These are phyloP conservation scores for Cephus spinipes DNA, from an alignment of 2,888 invertebrate genomes.

Conservation along the genomic window DNA sequence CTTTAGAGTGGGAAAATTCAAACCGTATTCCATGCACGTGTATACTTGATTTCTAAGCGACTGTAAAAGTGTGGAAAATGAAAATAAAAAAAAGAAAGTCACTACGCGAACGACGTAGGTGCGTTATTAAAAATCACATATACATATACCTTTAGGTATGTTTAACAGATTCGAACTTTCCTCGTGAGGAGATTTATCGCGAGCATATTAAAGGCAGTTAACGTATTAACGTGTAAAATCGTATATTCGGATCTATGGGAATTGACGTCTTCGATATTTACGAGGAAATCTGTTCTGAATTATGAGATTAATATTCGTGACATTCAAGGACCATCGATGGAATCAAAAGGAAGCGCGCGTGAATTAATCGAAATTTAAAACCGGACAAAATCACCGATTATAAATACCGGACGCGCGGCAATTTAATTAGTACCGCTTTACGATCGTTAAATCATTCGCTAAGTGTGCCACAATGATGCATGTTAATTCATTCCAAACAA, in stretches of 20 bases:
- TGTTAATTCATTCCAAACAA: not conserved
- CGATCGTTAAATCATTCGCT: not conserved
- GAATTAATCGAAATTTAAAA: not conserved
- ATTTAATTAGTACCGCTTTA: not conserved
- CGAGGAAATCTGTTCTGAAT: not conserved
- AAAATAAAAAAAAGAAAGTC: not conserved
- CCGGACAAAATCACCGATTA: not conserved
- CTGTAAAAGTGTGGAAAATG: not conserved
- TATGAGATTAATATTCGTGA: not conserved
- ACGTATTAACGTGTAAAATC: not conserved
- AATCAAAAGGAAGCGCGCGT: not conserved
- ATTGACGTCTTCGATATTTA: not conserved
- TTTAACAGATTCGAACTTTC: not conserved
- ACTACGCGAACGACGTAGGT: not conserved
- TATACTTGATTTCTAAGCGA: not conserved
- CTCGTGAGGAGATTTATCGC: not conserved
- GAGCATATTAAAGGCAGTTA: not conserved
- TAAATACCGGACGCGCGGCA: not conserved
- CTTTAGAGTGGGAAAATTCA: slow-evolving; percentile 9
- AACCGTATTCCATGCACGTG: not conserved
- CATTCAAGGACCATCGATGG: not conserved
- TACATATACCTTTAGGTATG: not conserved
- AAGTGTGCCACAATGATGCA: not conserved
- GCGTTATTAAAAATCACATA: not conserved
- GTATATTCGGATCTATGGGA: not conserved